Base-by-base conservation (phyloP, 2,888 invertebrate genomes). In the Stegophylla sp. region DNA sequence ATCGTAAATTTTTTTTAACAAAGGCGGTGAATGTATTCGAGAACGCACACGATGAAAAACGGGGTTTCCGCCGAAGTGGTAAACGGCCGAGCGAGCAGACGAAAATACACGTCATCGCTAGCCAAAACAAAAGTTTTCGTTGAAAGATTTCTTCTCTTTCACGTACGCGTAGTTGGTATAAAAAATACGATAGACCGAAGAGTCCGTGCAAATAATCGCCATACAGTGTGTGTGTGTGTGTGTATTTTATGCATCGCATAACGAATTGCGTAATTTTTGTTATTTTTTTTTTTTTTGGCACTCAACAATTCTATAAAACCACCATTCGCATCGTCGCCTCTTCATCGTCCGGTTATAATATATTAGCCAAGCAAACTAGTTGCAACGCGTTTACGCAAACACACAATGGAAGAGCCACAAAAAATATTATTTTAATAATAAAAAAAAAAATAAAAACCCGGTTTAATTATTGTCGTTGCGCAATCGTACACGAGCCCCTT, bases 341-440 rank as follows among this genome's bases (percentile, higher is more conserved):
- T n/a, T 69, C 48, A n/a, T 28, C 48, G 67, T 69, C n/a, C 48
- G 69, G 69, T 69, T 69, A 69, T n/a, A n/a, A n/a, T n/a, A n/a
- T n/a, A n/a, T 28, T 51, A 69, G n/a, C 20, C 20, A 56, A 56
- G 20, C 56, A 56, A 56, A 56, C 56, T 10, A 67, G 67, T 48
- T 48, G 26, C 10, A 23, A 12, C 28, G 28, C n/a, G n/a, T n/a
- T n/a, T 20, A 13, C 51, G 23, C 26, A 48, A 48, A 69, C 12
- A 23, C 53, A n/a, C 4, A 20, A 56, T 56, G 56, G 17, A 56
- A 56, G 20, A 12, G 0, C 10, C 10, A 23, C 23, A 10, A 23
- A 34, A 34, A 34, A 34, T 53, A 53, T n/a, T n/a, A 20, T 53
- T n/a, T 17, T 53, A 5, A 10, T 43, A 5, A 23, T 10, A 5